Evolutionary conservation across 2,113 vertebrate species (phyloP), one percentile per base, ranked within the genome.

Genomic region (Toxostoma redivivum): DNA sequence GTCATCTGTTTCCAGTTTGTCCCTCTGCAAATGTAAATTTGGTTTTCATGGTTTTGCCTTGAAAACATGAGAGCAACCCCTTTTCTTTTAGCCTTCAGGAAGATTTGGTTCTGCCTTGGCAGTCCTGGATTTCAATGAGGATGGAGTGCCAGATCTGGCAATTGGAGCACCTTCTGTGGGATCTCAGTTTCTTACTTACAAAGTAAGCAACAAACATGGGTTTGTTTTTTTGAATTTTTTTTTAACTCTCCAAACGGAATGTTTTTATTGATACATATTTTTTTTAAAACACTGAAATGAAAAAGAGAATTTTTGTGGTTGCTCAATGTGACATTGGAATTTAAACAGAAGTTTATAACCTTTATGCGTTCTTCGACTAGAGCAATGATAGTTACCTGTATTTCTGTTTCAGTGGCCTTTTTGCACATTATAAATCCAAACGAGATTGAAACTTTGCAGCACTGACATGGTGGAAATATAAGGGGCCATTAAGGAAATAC

Each of bases 81-180:
- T 88, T 27, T 51, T 66, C 62, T 79, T 95, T 88, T 38, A 98
- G 98, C 95, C 97, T 76, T 97, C 98, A 92, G 98, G 98, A 90
- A 98, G 98, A 42, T 98, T 98, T 82, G 98, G 98, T 80, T 98
- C 98, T 16, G 96, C 98, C 15, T 33, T 98, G 96, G 96, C 98
- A 28, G 94, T 98, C 64, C 66, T 98, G 91, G 98, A 98, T 70
- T 98, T 98, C 47, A 98, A 98, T 90, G 47, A 81, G 45, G 98
- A 98, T 8, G 98, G 98, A 5, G 31, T 95, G 23, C 95, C 91
- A 53, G 98, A 98, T 92, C 78, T 98, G 81, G 98, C 97, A 4
- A 61, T 98, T 74, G 98, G 98, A 33, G 98, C 98, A 7, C 98
- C 98, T 48, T 98, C 98, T 2, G 97, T 97, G 88, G 98, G 98